Percentiles rank a stretch among this genome's conserved stretches.
These are phyloP conservation scores for Sorex fumeus DNA, from an alignment of 2,113 vertebrate genomes.

Conservation along the genomic window DNA sequence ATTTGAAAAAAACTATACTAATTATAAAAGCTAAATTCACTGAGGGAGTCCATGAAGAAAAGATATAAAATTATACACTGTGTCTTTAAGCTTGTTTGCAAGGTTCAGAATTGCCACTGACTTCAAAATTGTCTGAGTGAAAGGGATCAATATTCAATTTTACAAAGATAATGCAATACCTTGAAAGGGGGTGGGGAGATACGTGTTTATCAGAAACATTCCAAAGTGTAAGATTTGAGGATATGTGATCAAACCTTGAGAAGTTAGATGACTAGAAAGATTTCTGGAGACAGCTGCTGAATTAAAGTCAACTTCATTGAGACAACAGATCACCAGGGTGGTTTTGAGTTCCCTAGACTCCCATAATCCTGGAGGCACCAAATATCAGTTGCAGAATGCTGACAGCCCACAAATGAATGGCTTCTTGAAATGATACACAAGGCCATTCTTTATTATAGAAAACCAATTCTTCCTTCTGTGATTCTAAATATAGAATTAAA, in stretches of 20 bases:
- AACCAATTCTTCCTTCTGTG: constrained; percentile 45
- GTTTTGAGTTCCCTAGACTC: neutral
- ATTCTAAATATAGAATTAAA: constrained; percentile 66
- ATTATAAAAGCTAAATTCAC: constrained; percentile 53
- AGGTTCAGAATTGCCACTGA: neutral
- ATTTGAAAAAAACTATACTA: constrained; percentile 32
- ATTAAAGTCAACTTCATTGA: neutral
- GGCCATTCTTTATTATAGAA: constrained; percentile 1
- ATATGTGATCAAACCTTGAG: neutral
- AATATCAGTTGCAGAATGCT: neutral
- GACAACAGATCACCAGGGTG: neutral
- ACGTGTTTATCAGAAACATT: neutral
- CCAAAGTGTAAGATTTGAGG: neutral
- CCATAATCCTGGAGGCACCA: neutral
- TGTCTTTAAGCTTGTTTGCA: constrained; percentile 25
- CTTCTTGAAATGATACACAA: neutral
- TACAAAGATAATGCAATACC: constrained; percentile 66
- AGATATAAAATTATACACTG: constrained; percentile 45
- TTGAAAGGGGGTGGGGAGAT: neutral
- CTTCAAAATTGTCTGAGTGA: constrained; percentile 67
- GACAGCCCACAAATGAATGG: neutral
- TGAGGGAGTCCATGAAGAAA: constrained; percentile 2
- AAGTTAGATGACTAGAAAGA: neutral
- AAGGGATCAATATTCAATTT: constrained; percentile 84
- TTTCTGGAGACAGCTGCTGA: neutral